Evolutionary conservation across 2,888 invertebrate species (phyloP), one percentile per base, ranked within the genome.

Genomic region (Thera britannica): DNA sequence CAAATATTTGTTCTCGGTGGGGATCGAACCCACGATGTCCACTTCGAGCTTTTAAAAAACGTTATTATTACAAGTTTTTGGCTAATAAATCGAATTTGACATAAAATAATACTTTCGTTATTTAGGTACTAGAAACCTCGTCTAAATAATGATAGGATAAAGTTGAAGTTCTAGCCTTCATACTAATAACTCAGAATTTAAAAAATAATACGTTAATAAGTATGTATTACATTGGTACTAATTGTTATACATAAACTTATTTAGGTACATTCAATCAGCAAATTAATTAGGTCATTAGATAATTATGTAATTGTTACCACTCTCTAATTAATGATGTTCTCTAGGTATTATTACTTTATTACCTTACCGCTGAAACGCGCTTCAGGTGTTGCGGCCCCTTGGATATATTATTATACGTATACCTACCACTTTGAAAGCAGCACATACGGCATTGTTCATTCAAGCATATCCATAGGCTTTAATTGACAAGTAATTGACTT

Each of bases 401-500:
- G 5, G 41, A 41, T 41, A 41, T 41, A 41, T 41, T 5, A 5
- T 6, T 6, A 41, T 23, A 23, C 23, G 23, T 23, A 23, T 23
- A 23, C 23, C 23, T 23, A 23, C 23, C 41, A 41, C 41, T 41
- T 41, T 5, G 23, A 34, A 34, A n/a, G 44, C n/a, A 54, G 57
- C 51, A 51, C 44, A 44, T 61, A 46, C 35, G 51, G 41, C 44
- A 54, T 58, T 58, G 57, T 48, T 62, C 52, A 66, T 57, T 49
- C 23, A 41, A 44, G 51, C 48, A 38, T 56, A 44, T n/a, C 3
- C 23, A 34, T 35, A 34, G 41, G 41, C 23, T 36, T 48, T 63
- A 49, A 63, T 58, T 51, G 35, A 35, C 41, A 34, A 58, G 57
- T 63, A 41, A 63, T 61, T 61, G 61, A 63, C 38, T 51, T 57